Base-by-base conservation (phyloP, 2,797 vertebrate species). In the Brachymystax lenok region DNA sequence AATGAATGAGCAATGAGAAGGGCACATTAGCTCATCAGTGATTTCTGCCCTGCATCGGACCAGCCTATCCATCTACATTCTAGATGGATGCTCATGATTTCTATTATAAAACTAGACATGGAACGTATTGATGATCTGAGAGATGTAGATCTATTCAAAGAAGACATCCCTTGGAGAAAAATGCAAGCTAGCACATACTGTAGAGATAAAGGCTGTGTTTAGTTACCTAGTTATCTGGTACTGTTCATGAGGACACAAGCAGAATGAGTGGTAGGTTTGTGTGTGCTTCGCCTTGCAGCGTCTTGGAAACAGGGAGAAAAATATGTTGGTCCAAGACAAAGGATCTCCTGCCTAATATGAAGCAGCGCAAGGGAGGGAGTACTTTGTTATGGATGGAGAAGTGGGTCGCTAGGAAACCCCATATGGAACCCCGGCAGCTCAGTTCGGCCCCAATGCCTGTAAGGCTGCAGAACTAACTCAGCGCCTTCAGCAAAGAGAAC, bases 381-480 rank as follows among this genome's bases (percentile, higher is more conserved):
- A 78, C 72, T 28, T 70, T 80, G 8, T 51, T 51, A 80, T 72
- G 71, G 77, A 78, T 81, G 74, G 80, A 87, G 81, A 89, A 91
- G 75, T 90, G 88, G 91, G 91, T 91, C 88, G 87, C 56, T 81
- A 87, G 88, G 87, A 92, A 92, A 91, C 88, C 91, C 90, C 87
- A 89, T 88, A 92, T 91, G 89, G 90, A 89, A 51, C 10, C 82
- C 83, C 76, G 63, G 74, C 3, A 21, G 21, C 59, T 61, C 16
- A 8, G 21, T 21, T 56, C 33, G 79, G 76, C 78, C 80, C 74
- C 74, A 35, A 59, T 64, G 79, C 83, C 82, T 83, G 74, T 56
- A 75, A 79, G 85, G 75, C 78, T 24, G 30, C 35, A 73, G 17
- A 64, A 19, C 24, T 71, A 27, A 19, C n/a, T n/a, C 7, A 19